Conservation (phyloP, 2,888 invertebrate genomes). For the Aleiodes testaceus region DNA sequence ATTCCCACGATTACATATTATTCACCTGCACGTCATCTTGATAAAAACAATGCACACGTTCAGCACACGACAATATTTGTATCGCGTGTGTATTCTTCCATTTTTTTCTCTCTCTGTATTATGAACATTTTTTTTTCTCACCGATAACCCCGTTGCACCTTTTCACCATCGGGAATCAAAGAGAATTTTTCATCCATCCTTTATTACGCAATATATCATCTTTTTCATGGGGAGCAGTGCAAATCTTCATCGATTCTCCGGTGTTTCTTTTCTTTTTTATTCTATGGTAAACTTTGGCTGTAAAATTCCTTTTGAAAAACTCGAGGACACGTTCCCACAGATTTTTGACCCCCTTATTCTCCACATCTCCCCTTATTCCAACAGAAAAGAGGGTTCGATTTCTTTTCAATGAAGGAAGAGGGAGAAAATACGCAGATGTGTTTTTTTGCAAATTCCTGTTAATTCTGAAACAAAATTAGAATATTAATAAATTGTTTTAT, state of each 20-base stretch:
- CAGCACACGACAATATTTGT: constrained; percentile 59
- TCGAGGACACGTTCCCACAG: constrained; percentile 30
- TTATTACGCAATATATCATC: constrained; percentile 27
- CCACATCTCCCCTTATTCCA: constrained; percentile 1
- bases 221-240: background rate
- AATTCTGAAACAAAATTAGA: background rate
- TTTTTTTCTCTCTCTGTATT: background rate
- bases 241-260: constrained; percentile 2
- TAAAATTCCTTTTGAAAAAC: constrained; percentile 12
- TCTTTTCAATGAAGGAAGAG: constrained; percentile 11
- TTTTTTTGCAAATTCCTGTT: background rate
- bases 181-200: constrained; percentile 7
- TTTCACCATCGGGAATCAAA: constrained; percentile 15
- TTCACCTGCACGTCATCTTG: constrained; percentile 27
- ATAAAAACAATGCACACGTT: constrained; percentile 55
- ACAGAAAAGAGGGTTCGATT: constrained; percentile 2
- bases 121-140: constrained; percentile 25
- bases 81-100: constrained; percentile 54
- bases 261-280: constrained; percentile 7
- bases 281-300: constrained; percentile 10
- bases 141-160: constrained; percentile 10
- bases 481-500: no score
- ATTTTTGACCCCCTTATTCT: constrained; percentile 5
- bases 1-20: constrained; percentile 15
- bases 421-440: constrained; percentile 15